Evolutionary conservation across 2,113 vertebrate genomes (phyloP).

Genomic region (Onychorhynchus coronatus): DNA sequence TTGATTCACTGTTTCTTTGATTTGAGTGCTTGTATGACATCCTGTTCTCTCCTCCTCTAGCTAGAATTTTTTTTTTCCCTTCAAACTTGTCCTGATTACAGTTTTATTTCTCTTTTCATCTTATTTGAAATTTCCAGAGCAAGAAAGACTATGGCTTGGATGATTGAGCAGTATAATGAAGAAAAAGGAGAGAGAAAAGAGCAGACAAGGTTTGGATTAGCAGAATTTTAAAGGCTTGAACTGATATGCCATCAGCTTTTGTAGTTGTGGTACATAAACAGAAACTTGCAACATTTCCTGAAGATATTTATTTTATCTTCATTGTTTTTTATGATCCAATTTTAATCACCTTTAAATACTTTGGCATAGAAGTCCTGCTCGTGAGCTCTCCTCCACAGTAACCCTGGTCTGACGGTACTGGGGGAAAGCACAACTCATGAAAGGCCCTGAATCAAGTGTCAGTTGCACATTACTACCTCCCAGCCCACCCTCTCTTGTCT

Average conservation of each 20-base stretch:
- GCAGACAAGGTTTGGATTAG: not conserved
- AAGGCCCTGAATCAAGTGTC: not conserved
- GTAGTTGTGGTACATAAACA: not conserved
- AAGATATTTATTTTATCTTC: not conserved
- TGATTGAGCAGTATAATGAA: not conserved
- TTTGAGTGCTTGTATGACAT: not conserved
- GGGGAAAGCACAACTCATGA: not conserved
- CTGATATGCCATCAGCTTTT: not conserved
- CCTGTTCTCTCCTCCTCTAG: not conserved
- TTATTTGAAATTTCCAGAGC: not conserved
- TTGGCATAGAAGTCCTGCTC: accelerated
- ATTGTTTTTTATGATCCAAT: not conserved
- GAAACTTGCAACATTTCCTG: not conserved
- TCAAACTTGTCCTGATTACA: not conserved
- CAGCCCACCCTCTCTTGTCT: not conserved
- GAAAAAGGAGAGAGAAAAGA: not conserved
- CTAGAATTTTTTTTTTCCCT: not conserved
- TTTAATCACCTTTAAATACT: not conserved
- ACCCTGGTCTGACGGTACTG: not conserved
- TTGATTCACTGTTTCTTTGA: not conserved
- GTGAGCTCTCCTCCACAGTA: not conserved
- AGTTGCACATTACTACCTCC: too few species aligned
- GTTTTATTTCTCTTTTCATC: not conserved
- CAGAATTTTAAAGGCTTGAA: not conserved
- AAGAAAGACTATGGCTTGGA: not conserved